These are phyloP conservation scores for Tauraco hartlaubi DNA, from an alignment of 2,797 vertebrate species.

Conservation along the genomic window DNA sequence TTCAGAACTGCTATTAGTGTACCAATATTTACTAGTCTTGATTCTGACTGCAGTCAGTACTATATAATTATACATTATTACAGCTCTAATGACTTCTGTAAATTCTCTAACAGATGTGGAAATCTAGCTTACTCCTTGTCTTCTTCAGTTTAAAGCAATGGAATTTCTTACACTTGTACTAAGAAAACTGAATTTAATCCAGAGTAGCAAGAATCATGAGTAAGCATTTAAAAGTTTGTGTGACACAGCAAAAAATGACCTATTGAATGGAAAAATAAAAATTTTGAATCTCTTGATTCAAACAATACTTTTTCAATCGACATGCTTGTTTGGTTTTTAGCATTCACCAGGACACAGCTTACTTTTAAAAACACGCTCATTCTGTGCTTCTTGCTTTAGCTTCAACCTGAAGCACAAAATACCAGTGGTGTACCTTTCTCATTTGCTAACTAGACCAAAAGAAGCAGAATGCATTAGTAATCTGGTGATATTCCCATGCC, in stretches of 20 bases:
- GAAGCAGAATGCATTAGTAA: background rate
- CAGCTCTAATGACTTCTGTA: slow-evolving; percentile 6
- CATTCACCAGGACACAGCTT: background rate
- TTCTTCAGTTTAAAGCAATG: background rate
- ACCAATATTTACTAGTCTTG: slow-evolving; percentile 3
- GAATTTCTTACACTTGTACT: background rate
- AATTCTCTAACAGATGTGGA: slow-evolving; percentile 17
- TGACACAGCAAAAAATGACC: background rate
- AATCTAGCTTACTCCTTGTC: background rate
- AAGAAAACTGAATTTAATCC: background rate
- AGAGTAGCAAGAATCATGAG: background rate
- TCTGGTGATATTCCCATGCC: background rate
- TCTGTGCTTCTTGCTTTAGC: background rate
- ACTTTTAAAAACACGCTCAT: background rate
- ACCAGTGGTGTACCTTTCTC: background rate
- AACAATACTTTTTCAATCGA: background rate
- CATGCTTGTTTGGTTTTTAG: background rate
- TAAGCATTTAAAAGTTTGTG: background rate
- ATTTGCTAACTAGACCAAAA: background rate
- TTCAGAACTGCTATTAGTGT: background rate
- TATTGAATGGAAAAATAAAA: background rate
- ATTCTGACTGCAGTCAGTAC: slow-evolving; percentile 24
- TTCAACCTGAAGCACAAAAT: background rate
- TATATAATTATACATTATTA: slow-evolving; percentile 22
- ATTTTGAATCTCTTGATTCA: background rate